Conservation (phyloP, 2,888 invertebrate species). For the Brachylomia viminalis region DNA sequence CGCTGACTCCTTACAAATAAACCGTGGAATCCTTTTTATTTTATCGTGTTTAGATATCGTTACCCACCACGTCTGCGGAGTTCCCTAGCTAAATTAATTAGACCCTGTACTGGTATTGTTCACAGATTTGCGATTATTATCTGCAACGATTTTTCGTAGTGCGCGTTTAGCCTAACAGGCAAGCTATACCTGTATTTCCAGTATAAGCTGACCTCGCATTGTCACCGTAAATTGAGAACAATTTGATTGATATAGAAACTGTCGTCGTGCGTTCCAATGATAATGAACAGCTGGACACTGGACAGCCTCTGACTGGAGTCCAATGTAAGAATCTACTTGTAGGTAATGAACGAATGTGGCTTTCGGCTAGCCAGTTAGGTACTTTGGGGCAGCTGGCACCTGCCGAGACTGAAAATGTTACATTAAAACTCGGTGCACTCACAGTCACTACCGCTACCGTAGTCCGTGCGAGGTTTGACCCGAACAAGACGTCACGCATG, state of each 20-base stretch:
- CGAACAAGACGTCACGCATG: slow-evolving; percentile 64
- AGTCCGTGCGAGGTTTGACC: slow-evolving; percentile 3
- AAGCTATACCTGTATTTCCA: not conserved
- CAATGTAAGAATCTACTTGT: not conserved
- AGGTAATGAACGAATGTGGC: not conserved
- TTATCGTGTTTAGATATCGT: no score
- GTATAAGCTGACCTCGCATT: not conserved
- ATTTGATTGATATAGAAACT: not conserved
- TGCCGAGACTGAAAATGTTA: slow-evolving; percentile 13
- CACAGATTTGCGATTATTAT: no score
- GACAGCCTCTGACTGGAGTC: not conserved
- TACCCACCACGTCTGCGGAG: no score
- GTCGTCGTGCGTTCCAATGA: not conserved
- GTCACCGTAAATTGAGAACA: not conserved
- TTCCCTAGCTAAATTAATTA: no score
- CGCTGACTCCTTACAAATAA: no score
- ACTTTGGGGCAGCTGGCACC: not conserved
- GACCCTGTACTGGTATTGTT: no score
- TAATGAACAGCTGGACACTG: not conserved
- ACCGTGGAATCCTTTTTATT: no score
- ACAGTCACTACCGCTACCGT: not conserved
- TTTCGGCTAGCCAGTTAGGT: no score
- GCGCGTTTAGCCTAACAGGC: no score
- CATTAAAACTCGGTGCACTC: not conserved
- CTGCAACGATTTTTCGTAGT: no score